These are phyloP conservation scores for Epinephelus moara DNA, from an alignment of 2,113 vertebrate species.

Conservation along the genomic window DNA sequence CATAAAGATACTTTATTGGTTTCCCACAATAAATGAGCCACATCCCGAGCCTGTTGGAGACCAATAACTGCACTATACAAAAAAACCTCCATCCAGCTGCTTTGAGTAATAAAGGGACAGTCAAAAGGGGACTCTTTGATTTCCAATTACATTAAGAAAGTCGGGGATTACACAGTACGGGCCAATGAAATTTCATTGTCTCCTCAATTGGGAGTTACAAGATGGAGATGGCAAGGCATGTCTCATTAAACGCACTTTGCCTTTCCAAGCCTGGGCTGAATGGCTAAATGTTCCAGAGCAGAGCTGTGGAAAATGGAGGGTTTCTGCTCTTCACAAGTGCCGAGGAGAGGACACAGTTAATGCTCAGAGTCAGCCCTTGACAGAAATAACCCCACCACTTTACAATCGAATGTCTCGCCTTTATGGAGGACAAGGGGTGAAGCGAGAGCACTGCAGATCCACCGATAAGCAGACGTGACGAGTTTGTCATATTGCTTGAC, in stretches of 20 bases:
- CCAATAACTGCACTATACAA: conserved; percentile 57
- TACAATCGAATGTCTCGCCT: conserved; percentile 51
- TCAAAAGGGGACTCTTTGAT: conserved; percentile 57
- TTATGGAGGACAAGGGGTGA: conserved; percentile 66
- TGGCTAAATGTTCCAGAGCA: conserved; percentile 39
- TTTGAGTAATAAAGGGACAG: conserved; percentile 67
- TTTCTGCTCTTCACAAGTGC: conserved; percentile 38
- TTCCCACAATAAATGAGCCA: conserved; percentile 65
- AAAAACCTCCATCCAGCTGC: conserved; percentile 51
- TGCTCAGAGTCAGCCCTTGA: conserved; percentile 41
- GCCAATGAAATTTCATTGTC: conserved; percentile 76
- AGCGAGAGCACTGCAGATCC: conserved; percentile 34
- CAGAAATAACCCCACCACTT: conserved; percentile 69
- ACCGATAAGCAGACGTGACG: conserved; percentile 38
- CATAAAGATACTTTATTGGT: conserved; percentile 70
- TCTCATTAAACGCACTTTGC: conserved; percentile 76
- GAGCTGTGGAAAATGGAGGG: conserved; percentile 41
- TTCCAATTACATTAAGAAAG: conserved; percentile 78
- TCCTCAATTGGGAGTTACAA: conserved; percentile 70
- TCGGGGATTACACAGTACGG: conserved; percentile 64
- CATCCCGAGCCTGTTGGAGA: conserved; percentile 49
- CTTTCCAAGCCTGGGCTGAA: conserved; percentile 29
- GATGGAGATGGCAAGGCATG: conserved; percentile 63
- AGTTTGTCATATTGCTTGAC: conserved; percentile 17
- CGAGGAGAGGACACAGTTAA: conserved; percentile 48